Evolutionary conservation across 2,797 vertebrate genomes (phyloP).

Genomic region (Argya squamiceps): DNA sequence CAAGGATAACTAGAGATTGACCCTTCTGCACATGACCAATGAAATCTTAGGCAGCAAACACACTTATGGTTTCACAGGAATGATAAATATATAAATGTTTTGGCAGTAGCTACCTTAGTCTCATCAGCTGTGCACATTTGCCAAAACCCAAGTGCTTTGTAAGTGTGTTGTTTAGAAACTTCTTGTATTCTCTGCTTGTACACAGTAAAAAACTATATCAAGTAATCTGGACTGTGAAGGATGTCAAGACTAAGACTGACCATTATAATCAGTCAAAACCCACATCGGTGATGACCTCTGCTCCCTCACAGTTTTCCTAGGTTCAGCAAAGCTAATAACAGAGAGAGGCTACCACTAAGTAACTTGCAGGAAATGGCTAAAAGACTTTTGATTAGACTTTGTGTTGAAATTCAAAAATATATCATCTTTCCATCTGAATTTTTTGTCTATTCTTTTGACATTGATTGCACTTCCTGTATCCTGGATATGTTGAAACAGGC

Average conservation of each 20-base stretch:
- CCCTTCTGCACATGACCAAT: not conserved
- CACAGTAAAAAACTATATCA: fast-evolving
- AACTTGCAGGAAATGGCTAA: not conserved
- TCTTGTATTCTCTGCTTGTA: not conserved
- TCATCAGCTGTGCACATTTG: not conserved
- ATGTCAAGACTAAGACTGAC: not conserved
- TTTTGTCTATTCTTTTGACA: not conserved
- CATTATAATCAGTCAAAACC: not conserved
- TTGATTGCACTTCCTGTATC: not conserved
- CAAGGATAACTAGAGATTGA: not conserved
- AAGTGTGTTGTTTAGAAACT: not conserved
- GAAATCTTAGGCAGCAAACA: not conserved
- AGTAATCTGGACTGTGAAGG: not conserved
- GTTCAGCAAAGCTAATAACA: not conserved
- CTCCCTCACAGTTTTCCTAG: not conserved
- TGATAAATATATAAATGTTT: not conserved
- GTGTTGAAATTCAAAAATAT: not conserved
- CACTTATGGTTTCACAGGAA: not conserved
- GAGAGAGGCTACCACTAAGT: not conserved
- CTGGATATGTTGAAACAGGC: not conserved
- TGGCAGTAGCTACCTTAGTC: not conserved
- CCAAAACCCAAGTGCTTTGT: not conserved
- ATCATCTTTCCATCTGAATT: not conserved
- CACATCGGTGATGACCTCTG: not conserved
- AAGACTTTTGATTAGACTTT: not conserved